phyloP scores from a whole-genome alignment of 2,888 invertebrate species.

The Patella depressa region DNA sequence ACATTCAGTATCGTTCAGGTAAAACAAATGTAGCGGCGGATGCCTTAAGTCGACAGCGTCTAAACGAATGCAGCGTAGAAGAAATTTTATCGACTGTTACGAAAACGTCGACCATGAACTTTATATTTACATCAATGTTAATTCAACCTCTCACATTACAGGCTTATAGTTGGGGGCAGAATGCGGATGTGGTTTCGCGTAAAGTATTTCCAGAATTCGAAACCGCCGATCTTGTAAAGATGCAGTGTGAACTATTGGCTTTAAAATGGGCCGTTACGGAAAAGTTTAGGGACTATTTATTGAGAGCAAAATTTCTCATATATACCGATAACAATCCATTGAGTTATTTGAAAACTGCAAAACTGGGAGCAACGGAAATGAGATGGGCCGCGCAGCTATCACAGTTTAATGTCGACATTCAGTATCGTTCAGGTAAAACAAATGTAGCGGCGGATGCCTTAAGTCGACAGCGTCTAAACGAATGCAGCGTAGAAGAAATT shows the following conservation, averaged over 20 bases:
- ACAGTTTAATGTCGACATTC: conserved; percentile 37
- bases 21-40: conserved; percentile 38
- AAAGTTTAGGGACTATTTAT: conserved; percentile 35
- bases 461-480: too few relatives aligned
- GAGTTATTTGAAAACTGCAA: conserved; percentile 34
- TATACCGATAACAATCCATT: conserved; percentile 42
- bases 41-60: too few relatives aligned
- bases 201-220: conserved; percentile 8
- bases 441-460: conserved; percentile 40
- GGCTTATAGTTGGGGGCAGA: background rate
- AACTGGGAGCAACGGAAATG: conserved; percentile 42
- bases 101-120: background rate
- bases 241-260: conserved; percentile 23
- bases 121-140: background rate
- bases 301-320: conserved; percentile 31
- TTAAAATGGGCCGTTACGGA: conserved; percentile 40
- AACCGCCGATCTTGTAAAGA: background rate
- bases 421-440: conserved; percentile 33
- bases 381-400: conserved; percentile 39
- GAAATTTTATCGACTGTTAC: too few relatives aligned
- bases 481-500: background rate
- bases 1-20: conserved; percentile 36
- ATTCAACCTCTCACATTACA: background rate
- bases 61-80: background rate
- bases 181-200: background rate